Conservation (phyloP, 2,888 invertebrate genomes). For the Molorchus minor region DNA sequence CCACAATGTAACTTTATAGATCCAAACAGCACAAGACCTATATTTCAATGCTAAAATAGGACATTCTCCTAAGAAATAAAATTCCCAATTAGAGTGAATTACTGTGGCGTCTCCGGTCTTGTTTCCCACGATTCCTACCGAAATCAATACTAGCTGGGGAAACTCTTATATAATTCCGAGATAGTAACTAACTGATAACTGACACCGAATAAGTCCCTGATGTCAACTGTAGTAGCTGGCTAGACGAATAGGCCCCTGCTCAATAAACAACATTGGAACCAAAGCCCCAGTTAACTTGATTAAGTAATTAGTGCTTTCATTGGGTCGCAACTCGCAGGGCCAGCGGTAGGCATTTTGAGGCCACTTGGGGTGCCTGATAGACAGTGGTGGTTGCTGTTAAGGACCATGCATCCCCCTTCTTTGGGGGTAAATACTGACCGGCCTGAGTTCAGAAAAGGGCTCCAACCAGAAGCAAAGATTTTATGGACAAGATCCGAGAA, state of each 20-base stretch:
- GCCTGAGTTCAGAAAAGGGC: no score
- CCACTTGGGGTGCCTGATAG: slow-evolving; percentile 32
- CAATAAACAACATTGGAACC: slow-evolving; percentile 26
- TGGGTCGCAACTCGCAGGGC: slow-evolving; percentile 46
- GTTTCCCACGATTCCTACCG: not conserved
- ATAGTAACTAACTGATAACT: not conserved
- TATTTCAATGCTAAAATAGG: no score
- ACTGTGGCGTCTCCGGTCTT: not conserved
- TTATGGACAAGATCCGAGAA: no score
- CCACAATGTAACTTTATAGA: no score
- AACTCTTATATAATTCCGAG: not conserved
- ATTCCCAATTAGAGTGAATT: not conserved
- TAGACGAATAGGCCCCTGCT: slow-evolving; percentile 8
- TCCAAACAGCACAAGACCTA: no score
- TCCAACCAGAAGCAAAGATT: no score
- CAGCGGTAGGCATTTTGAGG: slow-evolving; percentile 22
- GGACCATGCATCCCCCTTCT: slow-evolving; percentile 41
- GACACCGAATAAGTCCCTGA: not conserved
- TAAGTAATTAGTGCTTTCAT: slow-evolving; percentile 44
- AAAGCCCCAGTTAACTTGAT: slow-evolving; percentile 39
- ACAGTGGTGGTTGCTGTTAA: slow-evolving; percentile 34
- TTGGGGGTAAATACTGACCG: no score
- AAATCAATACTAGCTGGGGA: not conserved
- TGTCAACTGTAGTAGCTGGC: not conserved
- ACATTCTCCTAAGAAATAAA: no score